A percentile compares a stretch with the other conserved stretches of the same genome.
phyloP scores from a whole-genome alignment of 2,797 vertebrate genomes.

The Poeciliopsis presidionis region DNA sequence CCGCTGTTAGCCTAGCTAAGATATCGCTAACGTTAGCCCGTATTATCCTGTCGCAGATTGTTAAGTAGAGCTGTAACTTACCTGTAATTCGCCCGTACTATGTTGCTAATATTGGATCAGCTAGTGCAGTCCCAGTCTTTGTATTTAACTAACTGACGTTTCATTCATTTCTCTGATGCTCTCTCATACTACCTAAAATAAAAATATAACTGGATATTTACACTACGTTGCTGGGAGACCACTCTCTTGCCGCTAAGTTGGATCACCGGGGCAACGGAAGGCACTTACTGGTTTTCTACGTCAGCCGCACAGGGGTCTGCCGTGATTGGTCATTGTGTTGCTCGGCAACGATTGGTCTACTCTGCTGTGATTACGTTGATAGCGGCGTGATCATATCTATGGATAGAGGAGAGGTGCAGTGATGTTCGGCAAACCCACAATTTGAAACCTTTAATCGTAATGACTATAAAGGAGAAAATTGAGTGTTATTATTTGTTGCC shows the following conservation, averaged over 20 bases:
- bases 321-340: slow-evolving; percentile 5
- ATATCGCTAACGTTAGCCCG: slow-evolving; percentile 43
- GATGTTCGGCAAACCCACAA: neutral
- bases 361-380: slow-evolving; percentile 53
- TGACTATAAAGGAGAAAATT: neutral
- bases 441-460: neutral
- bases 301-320: neutral
- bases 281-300: too few relatives aligned
- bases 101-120: slow-evolving; percentile 7
- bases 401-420: neutral
- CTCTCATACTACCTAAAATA: neutral
- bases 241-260: slow-evolving; percentile 5
- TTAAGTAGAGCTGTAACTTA: slow-evolving; percentile 27
- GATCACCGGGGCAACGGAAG: neutral
- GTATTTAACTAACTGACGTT: slow-evolving; percentile 10
- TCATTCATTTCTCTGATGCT: slow-evolving; percentile 41
- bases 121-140: neutral
- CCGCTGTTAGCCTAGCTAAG: slow-evolving; percentile 16
- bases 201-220: slow-evolving; percentile 54
- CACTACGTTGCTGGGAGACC: slow-evolving; percentile 76
- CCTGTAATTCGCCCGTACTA: slow-evolving; percentile 35
- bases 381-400: neutral
- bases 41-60: neutral
- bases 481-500: neutral
- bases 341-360: neutral